Evolutionary conservation across 37 sponge, comb jelly and placozoan species (phyloP).

Genomic region (Aphrocallistes beatrix): DNA sequence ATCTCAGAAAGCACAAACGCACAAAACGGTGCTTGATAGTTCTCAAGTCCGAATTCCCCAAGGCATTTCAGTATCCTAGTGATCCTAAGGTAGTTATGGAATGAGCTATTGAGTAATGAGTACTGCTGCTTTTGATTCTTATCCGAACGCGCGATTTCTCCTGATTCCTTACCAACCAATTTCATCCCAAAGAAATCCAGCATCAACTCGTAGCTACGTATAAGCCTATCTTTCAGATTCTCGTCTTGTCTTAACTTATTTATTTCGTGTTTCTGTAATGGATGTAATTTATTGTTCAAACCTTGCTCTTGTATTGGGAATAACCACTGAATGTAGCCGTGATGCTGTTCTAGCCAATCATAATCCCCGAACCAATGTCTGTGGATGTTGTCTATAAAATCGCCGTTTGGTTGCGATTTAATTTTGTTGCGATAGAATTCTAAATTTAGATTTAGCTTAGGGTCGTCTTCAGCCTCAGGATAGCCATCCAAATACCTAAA

Average conservation of each 20-base stretch:
- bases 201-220: constrained; percentile 56
- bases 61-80: constrained; percentile 67
- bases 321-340: constrained; percentile 34
- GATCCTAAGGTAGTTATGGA: constrained; percentile 60
- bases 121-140: constrained; percentile 34
- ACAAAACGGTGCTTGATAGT: constrained; percentile 48
- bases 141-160: constrained; percentile 5
- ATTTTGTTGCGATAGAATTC: not conserved
- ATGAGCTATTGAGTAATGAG: constrained; percentile 34
- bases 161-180: not conserved
- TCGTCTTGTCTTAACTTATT: constrained; percentile 29
- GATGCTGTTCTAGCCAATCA: constrained; percentile 22
- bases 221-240: constrained; percentile 27
- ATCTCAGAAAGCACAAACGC: constrained; percentile 41
- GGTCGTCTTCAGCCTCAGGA: not conserved
- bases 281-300: constrained; percentile 40
- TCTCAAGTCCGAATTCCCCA: constrained; percentile 45
- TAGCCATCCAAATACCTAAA: constrained; percentile 6
- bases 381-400: constrained; percentile 24
- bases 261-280: constrained; percentile 45
- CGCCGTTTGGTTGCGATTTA: not conserved
- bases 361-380: constrained; percentile 21
- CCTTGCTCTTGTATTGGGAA: constrained; percentile 62
- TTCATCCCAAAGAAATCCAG: constrained; percentile 67
- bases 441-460: not conserved